Conservation (phyloP, 1,140 invertebrate genomes). For the Scaptomyza graminum region DNA sequence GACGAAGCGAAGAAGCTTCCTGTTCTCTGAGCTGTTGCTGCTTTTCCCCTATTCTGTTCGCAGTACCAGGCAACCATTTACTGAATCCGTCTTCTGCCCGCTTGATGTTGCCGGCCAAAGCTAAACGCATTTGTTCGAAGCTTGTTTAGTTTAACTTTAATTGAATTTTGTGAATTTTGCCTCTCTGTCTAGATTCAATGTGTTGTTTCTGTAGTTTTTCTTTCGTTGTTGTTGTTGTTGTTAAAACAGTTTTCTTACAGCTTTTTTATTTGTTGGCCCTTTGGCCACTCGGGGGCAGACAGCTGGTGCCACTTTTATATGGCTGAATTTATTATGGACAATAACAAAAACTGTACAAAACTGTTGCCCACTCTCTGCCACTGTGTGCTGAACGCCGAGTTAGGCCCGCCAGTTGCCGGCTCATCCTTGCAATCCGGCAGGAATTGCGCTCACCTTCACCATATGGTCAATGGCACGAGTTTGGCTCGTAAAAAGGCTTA, state of each 20-base stretch:
- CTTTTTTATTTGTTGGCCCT: slow-evolving; percentile 63
- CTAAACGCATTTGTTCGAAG: slow-evolving; percentile 82
- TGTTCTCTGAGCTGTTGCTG: slow-evolving; percentile 30
- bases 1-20: slow-evolving; percentile 72
- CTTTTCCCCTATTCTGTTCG: background rate
- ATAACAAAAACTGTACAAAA: slow-evolving; percentile 66
- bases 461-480: slow-evolving; percentile 77
- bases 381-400: slow-evolving; percentile 24
- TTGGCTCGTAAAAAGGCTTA: slow-evolving; percentile 79
- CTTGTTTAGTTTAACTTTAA: slow-evolving; percentile 83
- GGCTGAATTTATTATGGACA: slow-evolving; percentile 78
- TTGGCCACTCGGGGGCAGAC: slow-evolving; percentile 44
- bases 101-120: slow-evolving; percentile 43
- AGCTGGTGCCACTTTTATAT: slow-evolving; percentile 80
- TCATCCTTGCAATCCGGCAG: slow-evolving; percentile 54
- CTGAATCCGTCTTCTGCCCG: background rate
- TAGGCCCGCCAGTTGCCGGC: slow-evolving; percentile 36
- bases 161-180: slow-evolving; percentile 82
- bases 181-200: slow-evolving; percentile 39
- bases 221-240: slow-evolving; percentile 44
- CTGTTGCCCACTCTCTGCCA: slow-evolving; percentile 42
- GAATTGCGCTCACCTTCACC: slow-evolving; percentile 64
- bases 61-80: background rate
- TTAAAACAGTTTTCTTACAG: slow-evolving; percentile 58
- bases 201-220: background rate